Conservation (phyloP, 2,113 vertebrate genomes). For the Semicossyphus pulcher region DNA sequence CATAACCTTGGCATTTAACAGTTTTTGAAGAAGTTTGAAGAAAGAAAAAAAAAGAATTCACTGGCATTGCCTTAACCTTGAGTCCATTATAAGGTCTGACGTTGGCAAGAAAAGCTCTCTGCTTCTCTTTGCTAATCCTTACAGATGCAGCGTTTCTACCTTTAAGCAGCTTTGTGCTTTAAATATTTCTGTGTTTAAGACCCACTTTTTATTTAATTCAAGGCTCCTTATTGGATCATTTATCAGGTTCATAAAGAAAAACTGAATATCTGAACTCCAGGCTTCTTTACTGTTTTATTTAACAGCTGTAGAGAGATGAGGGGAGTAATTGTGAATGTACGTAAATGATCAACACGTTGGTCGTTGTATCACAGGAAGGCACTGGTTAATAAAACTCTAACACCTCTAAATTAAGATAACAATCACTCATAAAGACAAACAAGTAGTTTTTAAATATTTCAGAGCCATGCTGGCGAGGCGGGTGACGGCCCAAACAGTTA, state of each 20-base stretch:
- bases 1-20: neutral
- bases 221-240: neutral
- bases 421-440: conserved; percentile 8
- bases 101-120: neutral
- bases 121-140: neutral
- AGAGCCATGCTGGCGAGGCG: neutral
- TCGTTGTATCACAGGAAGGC: conserved; percentile 12
- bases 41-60: neutral
- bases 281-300: neutral
- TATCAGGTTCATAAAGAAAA: neutral
- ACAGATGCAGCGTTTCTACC: neutral
- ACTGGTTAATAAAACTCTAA: conserved; percentile 10
- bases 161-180: neutral
- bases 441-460: neutral
- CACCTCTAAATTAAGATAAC: neutral
- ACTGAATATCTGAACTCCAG: neutral
- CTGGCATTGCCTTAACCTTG: neutral
- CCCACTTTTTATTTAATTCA: neutral
- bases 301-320: neutral
- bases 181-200: neutral
- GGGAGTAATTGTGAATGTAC: neutral
- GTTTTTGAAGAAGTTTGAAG: neutral
- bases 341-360: neutral
- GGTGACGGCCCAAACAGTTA: neutral
- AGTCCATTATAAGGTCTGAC: neutral